Conservation (phyloP, 2,888 invertebrate genomes). For the Acrocyrtus sp. region DNA sequence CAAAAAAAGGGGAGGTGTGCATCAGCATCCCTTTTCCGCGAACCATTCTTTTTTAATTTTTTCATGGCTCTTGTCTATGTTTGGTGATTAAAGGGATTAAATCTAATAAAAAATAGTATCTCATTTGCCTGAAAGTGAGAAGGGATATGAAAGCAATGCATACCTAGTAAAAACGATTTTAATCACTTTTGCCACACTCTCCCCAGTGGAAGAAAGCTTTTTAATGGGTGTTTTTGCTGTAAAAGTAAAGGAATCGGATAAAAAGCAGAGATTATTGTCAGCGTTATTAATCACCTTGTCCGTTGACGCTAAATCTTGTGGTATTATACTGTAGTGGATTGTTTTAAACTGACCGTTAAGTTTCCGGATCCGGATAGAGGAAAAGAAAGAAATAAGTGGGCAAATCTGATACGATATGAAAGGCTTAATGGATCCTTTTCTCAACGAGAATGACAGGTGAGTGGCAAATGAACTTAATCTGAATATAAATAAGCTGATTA, state of each 20-base stretch:
- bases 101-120: too few species aligned
- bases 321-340: background rate
- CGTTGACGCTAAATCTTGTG: background rate
- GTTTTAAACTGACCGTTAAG: slow-evolving; percentile 8
- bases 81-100: slow-evolving; percentile 28
- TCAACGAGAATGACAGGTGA: slow-evolving; percentile 31
- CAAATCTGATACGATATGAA: background rate
- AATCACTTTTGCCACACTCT: slow-evolving; percentile 18
- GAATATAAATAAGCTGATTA: slow-evolving; percentile 14
- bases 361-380: slow-evolving; percentile 9
- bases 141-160: too few species aligned
- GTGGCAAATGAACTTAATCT: slow-evolving; percentile 37
- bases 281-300: background rate
- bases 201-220: background rate
- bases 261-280: slow-evolving; percentile 14
- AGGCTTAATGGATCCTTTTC: background rate
- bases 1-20: background rate
- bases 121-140: background rate
- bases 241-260: background rate
- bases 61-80: background rate
- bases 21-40: background rate
- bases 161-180: too few species aligned
- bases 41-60: background rate
- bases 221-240: too few species aligned
- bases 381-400: background rate